phyloP scores from a whole-genome alignment of 37 sponge, comb jelly and placozoan genomes.

The Geodia barretti region DNA sequence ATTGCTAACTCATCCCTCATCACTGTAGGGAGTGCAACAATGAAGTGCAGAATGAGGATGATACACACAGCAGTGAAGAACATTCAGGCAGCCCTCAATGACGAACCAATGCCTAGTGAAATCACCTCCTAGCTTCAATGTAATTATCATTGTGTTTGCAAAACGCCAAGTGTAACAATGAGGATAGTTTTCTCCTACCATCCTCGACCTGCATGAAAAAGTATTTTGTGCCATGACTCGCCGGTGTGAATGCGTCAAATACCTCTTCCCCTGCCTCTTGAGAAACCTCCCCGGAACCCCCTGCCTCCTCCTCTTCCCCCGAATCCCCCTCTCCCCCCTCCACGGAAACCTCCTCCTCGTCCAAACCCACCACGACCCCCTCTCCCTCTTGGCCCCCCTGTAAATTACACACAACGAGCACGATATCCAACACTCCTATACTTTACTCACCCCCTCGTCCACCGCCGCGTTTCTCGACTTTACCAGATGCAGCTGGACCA shows the following conservation, averaged over 20 bases:
- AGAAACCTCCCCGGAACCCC: constrained; percentile 43
- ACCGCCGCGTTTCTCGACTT: constrained; percentile 22
- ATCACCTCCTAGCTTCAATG: too few relatives aligned
- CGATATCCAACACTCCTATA: too few relatives aligned
- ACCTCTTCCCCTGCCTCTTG: constrained; percentile 46
- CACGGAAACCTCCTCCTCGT: constrained; percentile 57
- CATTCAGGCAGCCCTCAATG: constrained; percentile 68
- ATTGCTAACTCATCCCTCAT: too few relatives aligned
- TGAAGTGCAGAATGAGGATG: constrained; percentile 58
- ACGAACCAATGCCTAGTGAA: constrained; percentile 60
- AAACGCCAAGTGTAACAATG: neutral
- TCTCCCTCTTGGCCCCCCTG: neutral
- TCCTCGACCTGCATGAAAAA: too few relatives aligned
- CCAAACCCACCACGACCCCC: constrained; percentile 68
- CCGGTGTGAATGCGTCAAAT: too few relatives aligned
- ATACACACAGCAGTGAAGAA: constrained; percentile 48
- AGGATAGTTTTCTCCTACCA: too few relatives aligned
- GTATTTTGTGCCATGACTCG: too few relatives aligned
- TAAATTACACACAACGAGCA: too few relatives aligned
- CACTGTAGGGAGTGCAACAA: constrained; percentile 64
- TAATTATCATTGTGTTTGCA: constrained; percentile 15
- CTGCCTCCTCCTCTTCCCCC: constrained; percentile 63
- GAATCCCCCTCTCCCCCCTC: constrained; percentile 45
- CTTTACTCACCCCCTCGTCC: too few relatives aligned
- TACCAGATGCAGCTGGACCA: constrained; percentile 33